Base-by-base conservation (phyloP, 2,888 invertebrate species). In the Agonopterix subpropinquella region DNA sequence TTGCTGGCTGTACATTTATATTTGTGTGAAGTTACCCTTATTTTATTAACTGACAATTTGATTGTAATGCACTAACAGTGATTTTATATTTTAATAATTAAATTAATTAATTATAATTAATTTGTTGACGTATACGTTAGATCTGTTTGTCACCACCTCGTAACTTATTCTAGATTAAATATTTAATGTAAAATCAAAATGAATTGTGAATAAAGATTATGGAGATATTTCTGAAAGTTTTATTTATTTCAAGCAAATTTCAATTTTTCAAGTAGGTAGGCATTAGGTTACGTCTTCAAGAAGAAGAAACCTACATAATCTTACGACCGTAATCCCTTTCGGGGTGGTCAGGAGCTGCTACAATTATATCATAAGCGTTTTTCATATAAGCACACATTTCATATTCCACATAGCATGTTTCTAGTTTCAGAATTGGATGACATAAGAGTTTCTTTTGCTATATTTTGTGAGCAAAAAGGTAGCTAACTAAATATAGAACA, bases 181-280 rank as follows among this genome's bases (percentile, higher is more conserved):
- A 28, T 39, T 41, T 11, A 45, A 46, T 57, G 55, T 58, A 56
- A 61, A 61, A 56, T 48, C 28, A 28, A 62, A 54, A 53, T 51
- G 50, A 54, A 61, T 65, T 67, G 62, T 67, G 66, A 72, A 59
- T 72, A 72, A 68, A 72, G 55, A 53, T 58, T 54, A 61, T 55
- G 53, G 58, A 54, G 48, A 52, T 48, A 41, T n/a, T 2, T 15
- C 13, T 15, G 8, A 13, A 2, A 1, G 9, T 11, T 11, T 11
- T 42, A 11, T 8, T 11, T 11, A 13, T 13, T n/a, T 11, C n/a
- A 11, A 1, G 41, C 4, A 11, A n/a, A n/a, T n/a, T n/a, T n/a
- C n/a, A n/a, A n/a, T n/a, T n/a, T n/a, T n/a, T n/a, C n/a, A n/a
- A n/a, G n/a, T n/a, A n/a, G n/a, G n/a, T n/a, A n/a, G n/a, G n/a